A percentile compares a stretch with the other conserved stretches of the same genome.
These are phyloP conservation scores for Cynaeus angustus DNA, from an alignment of 2,888 invertebrate species.

Conservation along the genomic window DNA sequence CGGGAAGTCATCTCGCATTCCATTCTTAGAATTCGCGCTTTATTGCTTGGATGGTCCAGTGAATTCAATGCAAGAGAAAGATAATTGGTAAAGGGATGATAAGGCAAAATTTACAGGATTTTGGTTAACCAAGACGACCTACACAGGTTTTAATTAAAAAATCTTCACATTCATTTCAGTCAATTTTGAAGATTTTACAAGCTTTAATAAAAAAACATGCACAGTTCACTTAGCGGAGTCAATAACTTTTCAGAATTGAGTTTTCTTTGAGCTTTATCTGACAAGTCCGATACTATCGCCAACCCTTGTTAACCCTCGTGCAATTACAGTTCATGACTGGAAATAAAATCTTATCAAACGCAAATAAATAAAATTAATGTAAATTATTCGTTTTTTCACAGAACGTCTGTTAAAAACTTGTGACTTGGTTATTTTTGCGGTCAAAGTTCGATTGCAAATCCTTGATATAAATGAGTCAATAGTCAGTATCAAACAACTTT, in stretches of 20 bases:
- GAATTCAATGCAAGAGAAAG: not conserved
- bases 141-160: constrained; percentile 8
- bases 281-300: not conserved
- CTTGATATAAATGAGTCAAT: not conserved
- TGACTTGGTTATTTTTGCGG: not conserved
- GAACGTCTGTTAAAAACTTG: too few relatives aligned
- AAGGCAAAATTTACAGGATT: constrained; percentile 11
- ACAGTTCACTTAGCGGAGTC: too few relatives aligned
- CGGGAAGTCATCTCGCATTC: constrained; percentile 41
- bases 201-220: too few relatives aligned
- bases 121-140: not conserved
- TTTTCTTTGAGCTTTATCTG: not conserved
- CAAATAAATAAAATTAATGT: not conserved
- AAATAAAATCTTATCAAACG: not conserved
- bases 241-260: not conserved
- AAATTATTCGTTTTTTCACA: not conserved
- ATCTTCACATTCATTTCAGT: too few relatives aligned
- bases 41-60: constrained; percentile 30
- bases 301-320: not conserved
- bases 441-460: not conserved
- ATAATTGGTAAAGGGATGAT: constrained; percentile 12
- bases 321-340: not conserved
- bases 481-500: not conserved
- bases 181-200: too few relatives aligned
- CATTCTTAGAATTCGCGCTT: constrained; percentile 41